A percentile compares a stretch with the other conserved stretches of the same genome.
phyloP scores from a whole-genome alignment of 2,113 vertebrate species.

The Cavia aperea region DNA sequence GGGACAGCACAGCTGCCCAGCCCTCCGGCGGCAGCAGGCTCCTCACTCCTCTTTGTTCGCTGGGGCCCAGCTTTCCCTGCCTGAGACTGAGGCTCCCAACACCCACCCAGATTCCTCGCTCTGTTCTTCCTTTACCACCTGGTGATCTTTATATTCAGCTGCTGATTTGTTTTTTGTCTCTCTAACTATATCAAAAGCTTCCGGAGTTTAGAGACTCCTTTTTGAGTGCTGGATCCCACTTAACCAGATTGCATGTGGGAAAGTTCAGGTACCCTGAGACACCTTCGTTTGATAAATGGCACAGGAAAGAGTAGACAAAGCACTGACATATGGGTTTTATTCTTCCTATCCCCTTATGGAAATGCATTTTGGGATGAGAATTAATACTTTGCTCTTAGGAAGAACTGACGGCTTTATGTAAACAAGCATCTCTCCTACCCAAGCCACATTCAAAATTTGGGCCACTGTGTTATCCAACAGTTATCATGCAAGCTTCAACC shows the following conservation, averaged over 20 bases:
- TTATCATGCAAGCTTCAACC: not conserved
- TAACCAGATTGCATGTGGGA: rapidly evolving
- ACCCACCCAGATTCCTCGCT: not conserved
- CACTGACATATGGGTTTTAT: not conserved
- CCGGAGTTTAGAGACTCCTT: not conserved
- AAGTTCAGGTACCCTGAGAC: not conserved
- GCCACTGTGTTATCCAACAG: not conserved
- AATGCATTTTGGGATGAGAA: not conserved
- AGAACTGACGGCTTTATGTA: not conserved
- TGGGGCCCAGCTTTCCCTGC: not conserved
- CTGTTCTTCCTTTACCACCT: not conserved
- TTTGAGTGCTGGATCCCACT: not conserved
- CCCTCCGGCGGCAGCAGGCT: no score
- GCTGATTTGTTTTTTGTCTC: not conserved
- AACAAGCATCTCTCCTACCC: not conserved
- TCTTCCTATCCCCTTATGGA: not conserved
- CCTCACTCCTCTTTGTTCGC: not conserved
- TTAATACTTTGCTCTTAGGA: not conserved
- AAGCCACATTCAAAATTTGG: not conserved
- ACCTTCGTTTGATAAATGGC: not conserved
- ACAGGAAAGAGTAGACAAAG: not conserved
- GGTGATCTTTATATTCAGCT: no score
- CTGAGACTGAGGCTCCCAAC: not conserved
- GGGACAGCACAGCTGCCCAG: not conserved
- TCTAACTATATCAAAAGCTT: not conserved